Evolutionary conservation across 2,797 vertebrate genomes (phyloP).

Genomic region (Spinus olivaceus): DNA sequence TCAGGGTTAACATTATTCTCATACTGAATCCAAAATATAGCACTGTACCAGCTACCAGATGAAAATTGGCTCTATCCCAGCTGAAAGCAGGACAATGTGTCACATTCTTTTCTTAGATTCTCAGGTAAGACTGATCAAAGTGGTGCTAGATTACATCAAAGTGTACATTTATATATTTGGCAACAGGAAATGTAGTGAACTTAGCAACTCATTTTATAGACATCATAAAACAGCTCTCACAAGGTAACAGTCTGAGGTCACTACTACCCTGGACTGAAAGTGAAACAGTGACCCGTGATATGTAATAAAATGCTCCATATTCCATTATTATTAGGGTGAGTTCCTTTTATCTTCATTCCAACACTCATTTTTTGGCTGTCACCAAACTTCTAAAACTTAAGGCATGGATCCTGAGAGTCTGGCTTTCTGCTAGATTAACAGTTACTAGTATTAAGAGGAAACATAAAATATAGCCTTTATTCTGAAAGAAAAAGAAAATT

Average conservation of each 20-base stretch:
- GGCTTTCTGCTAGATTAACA: not conserved
- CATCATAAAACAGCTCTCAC: not conserved
- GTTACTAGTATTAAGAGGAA: not conserved
- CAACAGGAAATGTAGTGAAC: not conserved
- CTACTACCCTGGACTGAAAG: not conserved
- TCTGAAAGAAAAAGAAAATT: not conserved
- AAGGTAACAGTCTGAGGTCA: not conserved
- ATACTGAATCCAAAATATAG: not conserved
- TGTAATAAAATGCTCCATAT: conserved; percentile 13
- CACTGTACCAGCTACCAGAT: not conserved
- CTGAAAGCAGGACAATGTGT: not conserved
- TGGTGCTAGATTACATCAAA: not conserved
- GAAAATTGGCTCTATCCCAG: not conserved
- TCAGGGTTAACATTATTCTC: not conserved
- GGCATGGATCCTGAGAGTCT: not conserved
- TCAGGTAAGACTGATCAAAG: not conserved
- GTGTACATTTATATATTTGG: not conserved
- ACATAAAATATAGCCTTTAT: not conserved
- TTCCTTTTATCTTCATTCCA: not conserved
- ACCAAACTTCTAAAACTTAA: not conserved
- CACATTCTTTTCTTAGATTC: not conserved
- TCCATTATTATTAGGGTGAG: not conserved
- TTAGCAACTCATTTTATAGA: not conserved
- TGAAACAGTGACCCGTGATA: not conserved
- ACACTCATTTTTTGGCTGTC: not conserved